Base-by-base conservation (phyloP, 2,797 vertebrate species). In the Lutjanus campechanus region DNA sequence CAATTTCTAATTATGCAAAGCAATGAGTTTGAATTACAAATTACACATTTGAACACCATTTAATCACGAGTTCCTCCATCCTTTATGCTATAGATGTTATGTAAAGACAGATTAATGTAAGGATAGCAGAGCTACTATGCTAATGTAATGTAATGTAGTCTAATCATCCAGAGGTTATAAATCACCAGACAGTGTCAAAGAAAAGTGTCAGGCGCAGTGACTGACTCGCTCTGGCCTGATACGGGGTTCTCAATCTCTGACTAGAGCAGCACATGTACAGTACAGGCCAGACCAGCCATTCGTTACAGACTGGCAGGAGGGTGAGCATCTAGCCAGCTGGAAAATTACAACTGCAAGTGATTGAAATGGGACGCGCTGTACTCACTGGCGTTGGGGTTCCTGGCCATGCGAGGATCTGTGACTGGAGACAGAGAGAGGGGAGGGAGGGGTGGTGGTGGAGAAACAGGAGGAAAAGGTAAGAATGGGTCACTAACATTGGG, bases 391-490 rank as follows among this genome's bases (percentile, higher is more conserved):
- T 64, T 89, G 59, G 96, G 95, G 81, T 89, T 90, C 88, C 87
- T 94, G 83, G 90, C 95, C 95, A 96, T 91, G 73, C 96, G 94
- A 46, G 92, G 67, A 84, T 96, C 96, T 53, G 95, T 95, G 78
- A 25, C 96, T 96, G 88, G 59, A 91, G 83, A 89, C 54, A 75
- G 63, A 80, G 65, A 75, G 64, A 72, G 61, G 7, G 16, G 61
- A 63, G 29, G 68, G 11, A 43, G 29, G 78, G 22, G 47, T 61
- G 41, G 79, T 10, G 69, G 51, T 41, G 69, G 59, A 73, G 69
- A 80, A 77, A 88, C 36, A 71, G 73, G 64, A 79, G 77, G 63
- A 77, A 77, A 79, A 88, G 78, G 88, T 88, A 86, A 86, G 87
- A 89, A 81, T 78, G 69, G 83, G 85, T 89, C 81, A 87, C 81